Conservation (phyloP, 1,140 invertebrate species). For the Drosophila tristis region DNA sequence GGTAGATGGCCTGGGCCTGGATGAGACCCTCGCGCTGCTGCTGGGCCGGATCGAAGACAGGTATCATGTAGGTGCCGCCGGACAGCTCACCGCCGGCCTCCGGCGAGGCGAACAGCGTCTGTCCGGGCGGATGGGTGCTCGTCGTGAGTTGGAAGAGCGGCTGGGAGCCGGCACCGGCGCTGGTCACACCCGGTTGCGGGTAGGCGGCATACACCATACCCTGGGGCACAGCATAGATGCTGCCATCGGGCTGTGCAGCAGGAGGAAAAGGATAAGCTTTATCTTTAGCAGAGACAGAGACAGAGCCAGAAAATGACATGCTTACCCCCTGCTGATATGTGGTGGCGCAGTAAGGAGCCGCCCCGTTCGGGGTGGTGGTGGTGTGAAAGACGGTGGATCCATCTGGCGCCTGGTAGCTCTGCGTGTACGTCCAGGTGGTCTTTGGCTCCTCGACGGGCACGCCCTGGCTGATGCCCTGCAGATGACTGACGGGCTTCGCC, state of each 20-base stretch:
- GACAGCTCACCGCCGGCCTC: conserved; percentile 71
- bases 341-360: conserved; percentile 76
- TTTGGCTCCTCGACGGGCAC: conserved; percentile 69
- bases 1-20: conserved; percentile 79
- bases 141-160: conserved; percentile 71
- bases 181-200: conserved; percentile 70
- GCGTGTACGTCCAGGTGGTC: conserved; percentile 77
- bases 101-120: conserved; percentile 62
- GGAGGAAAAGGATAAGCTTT: background rate
- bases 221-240: conserved; percentile 82
- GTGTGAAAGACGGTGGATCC: conserved; percentile 82
- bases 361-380: conserved; percentile 70
- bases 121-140: conserved; percentile 60
- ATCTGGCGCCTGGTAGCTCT: conserved; percentile 78
- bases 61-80: conserved; percentile 83
- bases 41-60: conserved; percentile 80
- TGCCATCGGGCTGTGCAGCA: conserved; percentile 76
- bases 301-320: background rate
- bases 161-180: conserved; percentile 54
- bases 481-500: conserved; percentile 56
- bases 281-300: no score
- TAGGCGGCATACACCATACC: conserved; percentile 83
- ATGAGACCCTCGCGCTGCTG: conserved; percentile 73
- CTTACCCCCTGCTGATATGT: conserved; percentile 84
- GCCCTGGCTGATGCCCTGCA: conserved; percentile 55